Conservation (phyloP, 2,888 invertebrate genomes). For the Microctonus hyperodae region DNA sequence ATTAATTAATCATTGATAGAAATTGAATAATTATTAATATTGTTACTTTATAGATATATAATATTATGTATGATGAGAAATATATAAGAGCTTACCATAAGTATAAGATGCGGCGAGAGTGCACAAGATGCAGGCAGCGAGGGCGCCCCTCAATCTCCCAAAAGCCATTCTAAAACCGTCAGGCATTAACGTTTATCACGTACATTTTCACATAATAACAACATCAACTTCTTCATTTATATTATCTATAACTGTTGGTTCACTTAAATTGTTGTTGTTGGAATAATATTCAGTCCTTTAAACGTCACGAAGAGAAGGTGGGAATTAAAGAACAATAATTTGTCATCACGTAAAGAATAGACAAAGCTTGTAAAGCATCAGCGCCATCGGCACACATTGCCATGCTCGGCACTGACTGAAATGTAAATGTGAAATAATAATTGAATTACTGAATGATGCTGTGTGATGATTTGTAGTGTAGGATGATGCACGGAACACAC, state of each 20-base stretch:
- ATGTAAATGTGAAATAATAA: slow-evolving; percentile 17
- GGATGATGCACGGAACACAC: too few relatives aligned
- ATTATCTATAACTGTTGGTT: slow-evolving; percentile 9
- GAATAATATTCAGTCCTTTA: background rate
- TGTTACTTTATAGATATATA: too few relatives aligned
- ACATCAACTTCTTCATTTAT: slow-evolving; percentile 15
- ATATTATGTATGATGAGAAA: background rate
- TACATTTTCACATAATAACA: slow-evolving; percentile 37
- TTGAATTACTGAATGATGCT: too few relatives aligned
- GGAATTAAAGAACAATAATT: slow-evolving; percentile 15
- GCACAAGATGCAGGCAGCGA: slow-evolving; percentile 47
- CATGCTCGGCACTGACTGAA: slow-evolving; percentile 40
- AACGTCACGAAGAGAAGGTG: slow-evolving; percentile 18
- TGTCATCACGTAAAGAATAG: slow-evolving; percentile 17
- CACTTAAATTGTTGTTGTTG: background rate
- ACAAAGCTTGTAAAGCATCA: too few relatives aligned
- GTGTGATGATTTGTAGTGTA: too few relatives aligned
- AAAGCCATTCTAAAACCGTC: slow-evolving; percentile 49
- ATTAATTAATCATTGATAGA: too few relatives aligned
- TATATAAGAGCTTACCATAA: slow-evolving; percentile 24
- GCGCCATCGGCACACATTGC: slow-evolving; percentile 37
- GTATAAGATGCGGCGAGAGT: slow-evolving; percentile 40
- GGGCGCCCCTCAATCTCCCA: slow-evolving; percentile 44
- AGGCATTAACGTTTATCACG: slow-evolving; percentile 36
- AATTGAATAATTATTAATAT: too few relatives aligned